Evolutionary conservation across 2,888 invertebrate species (phyloP).

Genomic region (Cotesia congregata): DNA sequence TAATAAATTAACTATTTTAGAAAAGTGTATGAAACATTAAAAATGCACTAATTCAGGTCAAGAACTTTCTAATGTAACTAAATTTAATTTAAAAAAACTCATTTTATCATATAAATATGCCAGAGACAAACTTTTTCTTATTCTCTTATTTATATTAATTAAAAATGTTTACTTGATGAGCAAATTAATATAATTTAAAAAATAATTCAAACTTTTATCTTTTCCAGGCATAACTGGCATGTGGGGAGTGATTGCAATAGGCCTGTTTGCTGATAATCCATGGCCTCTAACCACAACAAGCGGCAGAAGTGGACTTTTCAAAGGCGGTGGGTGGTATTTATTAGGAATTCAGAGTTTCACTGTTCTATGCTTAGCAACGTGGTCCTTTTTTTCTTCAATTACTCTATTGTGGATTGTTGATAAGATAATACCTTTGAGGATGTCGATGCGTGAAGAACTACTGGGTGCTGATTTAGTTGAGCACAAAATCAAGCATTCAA

Average conservation of each 20-base stretch:
- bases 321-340: slow-evolving; percentile 90
- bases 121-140: too few species aligned
- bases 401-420: slow-evolving; percentile 82
- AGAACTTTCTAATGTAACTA: too few species aligned
- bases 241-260: slow-evolving; percentile 88
- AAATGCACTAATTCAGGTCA: too few species aligned
- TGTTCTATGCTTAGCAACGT: slow-evolving; percentile 78
- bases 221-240: slow-evolving; percentile 68
- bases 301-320: slow-evolving; percentile 81
- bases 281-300: slow-evolving; percentile 84
- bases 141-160: too few species aligned
- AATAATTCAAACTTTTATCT: neutral
- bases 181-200: too few species aligned
- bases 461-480: slow-evolving; percentile 92
- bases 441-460: slow-evolving; percentile 88
- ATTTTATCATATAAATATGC: too few species aligned
- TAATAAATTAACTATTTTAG: too few species aligned
- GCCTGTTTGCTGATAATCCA: slow-evolving; percentile 90
- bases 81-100: too few species aligned
- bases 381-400: slow-evolving; percentile 83
- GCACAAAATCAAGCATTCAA: slow-evolving; percentile 83
- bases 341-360: slow-evolving; percentile 86
- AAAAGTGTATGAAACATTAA: too few species aligned
- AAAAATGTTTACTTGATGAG: too few species aligned
- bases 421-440: slow-evolving; percentile 84